Percentiles rank a stretch among this genome's conserved stretches.
These are phyloP conservation scores for Pangasius macronema DNA, from an alignment of 2,797 vertebrate genomes.

Conservation along the genomic window DNA sequence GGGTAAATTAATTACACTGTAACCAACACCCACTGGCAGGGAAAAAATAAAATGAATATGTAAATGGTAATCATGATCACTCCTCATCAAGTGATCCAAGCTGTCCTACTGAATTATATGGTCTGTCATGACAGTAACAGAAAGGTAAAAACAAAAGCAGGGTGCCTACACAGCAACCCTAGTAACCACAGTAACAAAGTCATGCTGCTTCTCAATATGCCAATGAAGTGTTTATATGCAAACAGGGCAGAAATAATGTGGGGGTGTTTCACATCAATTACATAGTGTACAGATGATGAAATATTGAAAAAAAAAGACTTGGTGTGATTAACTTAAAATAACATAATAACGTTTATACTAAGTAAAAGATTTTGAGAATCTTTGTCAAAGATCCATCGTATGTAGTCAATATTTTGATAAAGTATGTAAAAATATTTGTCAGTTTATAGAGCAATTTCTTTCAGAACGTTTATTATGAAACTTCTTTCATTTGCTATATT, in stretches of 20 bases:
- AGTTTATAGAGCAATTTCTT: background rate
- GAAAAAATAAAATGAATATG: slow-evolving; percentile 46
- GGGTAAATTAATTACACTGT: slow-evolving; percentile 44
- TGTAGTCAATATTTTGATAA: too few relatives aligned
- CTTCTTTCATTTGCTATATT: background rate
- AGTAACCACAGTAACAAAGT: slow-evolving; percentile 34
- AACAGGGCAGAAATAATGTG: slow-evolving; percentile 37
- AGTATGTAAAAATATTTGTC: background rate
- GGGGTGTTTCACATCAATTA: slow-evolving; percentile 46
- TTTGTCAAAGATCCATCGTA: too few relatives aligned
- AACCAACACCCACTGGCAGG: slow-evolving; percentile 31
- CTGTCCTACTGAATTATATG: slow-evolving; percentile 40
- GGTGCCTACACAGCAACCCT: slow-evolving; percentile 47
- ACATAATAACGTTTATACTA: too few relatives aligned
- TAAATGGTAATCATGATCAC: slow-evolving; percentile 47
- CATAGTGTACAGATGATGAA: slow-evolving; percentile 20
- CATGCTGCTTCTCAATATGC: slow-evolving; percentile 31
- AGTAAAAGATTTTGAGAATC: too few relatives aligned
- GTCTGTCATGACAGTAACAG: slow-evolving; percentile 42
- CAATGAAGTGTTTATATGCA: slow-evolving; percentile 45
- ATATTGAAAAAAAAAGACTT: background rate
- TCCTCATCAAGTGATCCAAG: slow-evolving; percentile 45
- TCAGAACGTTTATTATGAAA: background rate
- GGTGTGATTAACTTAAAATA: background rate
- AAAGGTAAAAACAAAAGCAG: slow-evolving; percentile 44